A percentile compares a stretch with the other conserved stretches of the same genome.
phyloP scores from a whole-genome alignment of 37 sponge, comb jelly and placozoan species.

The Oscarella lobularis region DNA sequence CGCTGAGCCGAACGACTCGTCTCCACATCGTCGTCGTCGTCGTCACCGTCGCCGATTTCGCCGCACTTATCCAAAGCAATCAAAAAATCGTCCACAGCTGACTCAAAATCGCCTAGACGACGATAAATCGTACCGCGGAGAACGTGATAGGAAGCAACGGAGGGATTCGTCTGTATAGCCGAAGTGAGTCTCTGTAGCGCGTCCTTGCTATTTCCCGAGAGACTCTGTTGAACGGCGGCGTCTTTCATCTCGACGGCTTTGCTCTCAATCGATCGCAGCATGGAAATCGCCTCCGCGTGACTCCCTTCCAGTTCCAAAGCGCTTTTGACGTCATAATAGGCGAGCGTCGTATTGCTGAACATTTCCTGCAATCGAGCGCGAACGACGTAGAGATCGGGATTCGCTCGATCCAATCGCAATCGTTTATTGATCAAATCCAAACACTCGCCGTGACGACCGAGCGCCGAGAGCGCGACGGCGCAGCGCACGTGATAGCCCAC shows the following conservation, averaged over 20 bases:
- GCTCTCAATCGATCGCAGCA: constrained; percentile 27
- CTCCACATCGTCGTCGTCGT: constrained; percentile 22
- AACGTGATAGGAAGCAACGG: constrained; percentile 12
- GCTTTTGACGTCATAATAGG: constrained; percentile 48
- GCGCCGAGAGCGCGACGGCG: constrained; percentile 21
- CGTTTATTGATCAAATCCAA: constrained; percentile 23
- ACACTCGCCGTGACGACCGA: constrained; percentile 34
- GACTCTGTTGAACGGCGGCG: constrained; percentile 30
- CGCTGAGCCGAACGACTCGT: constrained; percentile 37
- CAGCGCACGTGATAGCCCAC: constrained; percentile 1
- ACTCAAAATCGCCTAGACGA: constrained; percentile 32
- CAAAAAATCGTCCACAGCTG: constrained; percentile 80
- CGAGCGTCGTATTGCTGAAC: constrained; percentile 48
- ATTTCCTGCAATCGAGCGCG: constrained; percentile 42
- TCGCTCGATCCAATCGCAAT: constrained; percentile 8
- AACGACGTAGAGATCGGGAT: constrained; percentile 29
- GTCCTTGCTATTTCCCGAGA: constrained; percentile 42
- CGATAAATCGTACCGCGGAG: constrained; percentile 61
- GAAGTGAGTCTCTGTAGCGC: constrained; percentile 66
- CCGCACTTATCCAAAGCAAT: constrained; percentile 69
- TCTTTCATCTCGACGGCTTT: constrained; percentile 31
- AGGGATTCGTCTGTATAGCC: constrained; percentile 61
- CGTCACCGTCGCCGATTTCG: constrained; percentile 9
- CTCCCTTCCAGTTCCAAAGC: constrained; percentile 53
- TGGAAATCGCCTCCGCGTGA: constrained; percentile 22